These are phyloP conservation scores for Candidula unifasciata DNA, from an alignment of 2,888 invertebrate genomes.

Conservation along the genomic window DNA sequence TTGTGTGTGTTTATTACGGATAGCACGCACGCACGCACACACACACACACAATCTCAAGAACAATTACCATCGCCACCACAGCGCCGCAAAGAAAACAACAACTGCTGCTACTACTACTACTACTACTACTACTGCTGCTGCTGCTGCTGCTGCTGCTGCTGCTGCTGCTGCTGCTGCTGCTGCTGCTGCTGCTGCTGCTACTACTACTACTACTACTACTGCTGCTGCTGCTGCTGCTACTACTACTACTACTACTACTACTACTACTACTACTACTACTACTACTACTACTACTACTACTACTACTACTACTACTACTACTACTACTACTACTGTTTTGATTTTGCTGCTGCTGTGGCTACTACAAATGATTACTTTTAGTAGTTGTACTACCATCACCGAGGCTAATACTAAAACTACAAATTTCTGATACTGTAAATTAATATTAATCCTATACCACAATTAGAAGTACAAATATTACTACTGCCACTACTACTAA, in stretches of 20 bases:
- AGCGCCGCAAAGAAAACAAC: not conserved
- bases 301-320: slow-evolving; percentile 21
- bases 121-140: too few species aligned
- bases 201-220: slow-evolving; percentile 21
- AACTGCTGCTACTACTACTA: not conserved
- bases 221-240: not conserved
- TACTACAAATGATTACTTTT: not conserved
- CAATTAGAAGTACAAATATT: not conserved
- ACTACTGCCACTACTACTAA: slow-evolving; percentile 1
- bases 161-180: too few species aligned
- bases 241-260: slow-evolving; percentile 15
- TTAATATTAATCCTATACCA: too few species aligned
- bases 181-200: too few species aligned
- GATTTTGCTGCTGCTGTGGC: not conserved
- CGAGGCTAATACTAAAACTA: too few species aligned
- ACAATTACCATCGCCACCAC: too few species aligned
- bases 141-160: too few species aligned
- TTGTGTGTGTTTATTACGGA: too few species aligned
- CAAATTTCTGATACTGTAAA: too few species aligned
- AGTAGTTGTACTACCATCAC: too few species aligned
- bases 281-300: slow-evolving; percentile 21
- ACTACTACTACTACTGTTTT: not conserved
- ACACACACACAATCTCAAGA: not conserved
- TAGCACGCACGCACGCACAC: too few species aligned
- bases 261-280: slow-evolving; percentile 21